Evolutionary conservation across 2,888 invertebrate genomes (phyloP), one percentile per base, ranked within the genome.

Genomic region (Galerucella nymphaeae): DNA sequence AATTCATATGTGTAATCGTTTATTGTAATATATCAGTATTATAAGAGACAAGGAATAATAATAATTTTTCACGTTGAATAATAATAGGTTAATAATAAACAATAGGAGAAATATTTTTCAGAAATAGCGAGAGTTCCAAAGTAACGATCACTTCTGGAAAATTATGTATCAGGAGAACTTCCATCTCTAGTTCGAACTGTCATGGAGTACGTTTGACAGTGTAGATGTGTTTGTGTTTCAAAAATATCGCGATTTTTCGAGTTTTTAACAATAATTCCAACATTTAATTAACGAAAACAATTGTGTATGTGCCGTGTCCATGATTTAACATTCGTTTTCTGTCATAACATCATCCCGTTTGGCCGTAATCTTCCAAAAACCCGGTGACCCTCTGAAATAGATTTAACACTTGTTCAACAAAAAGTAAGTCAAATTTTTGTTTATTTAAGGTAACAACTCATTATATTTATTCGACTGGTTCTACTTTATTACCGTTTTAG

Each of bases 181-280:
- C 57, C 70, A 55, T 53, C 70, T 70, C 70, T 81, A 83, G 83
- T 83, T 78, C 82, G 82, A 82, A 82, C 84, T 85, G 85, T 85
- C 85, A 85, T 85, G 85, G 85, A 84, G 81, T 80, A 80, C 80
- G 84, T 85, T 85, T 85, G 85, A 85, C 85, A 84, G 84, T 83
- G 80, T 76, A 80, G 71, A 79, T 79, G 83, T 85, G 84, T 86
- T 84, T 84, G 83, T 82, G 83, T 83, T 80, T 64, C 80, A 80
- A 82, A 85, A 84, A 84, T 83, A 83, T 84, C 84, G 84, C 82
- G 83, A 80, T 82, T 82, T 81, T 79, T 81, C 80, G 83, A 79
- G 83, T 82, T 83, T 80, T 83, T 82, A 82, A 53, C 77, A 78
- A 82, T 80, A 83, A 83, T 81, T 80, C 78, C 77, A 74, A 80